phyloP scores from a whole-genome alignment of 2,888 invertebrate species.

The Trissoscelio sp. region DNA sequence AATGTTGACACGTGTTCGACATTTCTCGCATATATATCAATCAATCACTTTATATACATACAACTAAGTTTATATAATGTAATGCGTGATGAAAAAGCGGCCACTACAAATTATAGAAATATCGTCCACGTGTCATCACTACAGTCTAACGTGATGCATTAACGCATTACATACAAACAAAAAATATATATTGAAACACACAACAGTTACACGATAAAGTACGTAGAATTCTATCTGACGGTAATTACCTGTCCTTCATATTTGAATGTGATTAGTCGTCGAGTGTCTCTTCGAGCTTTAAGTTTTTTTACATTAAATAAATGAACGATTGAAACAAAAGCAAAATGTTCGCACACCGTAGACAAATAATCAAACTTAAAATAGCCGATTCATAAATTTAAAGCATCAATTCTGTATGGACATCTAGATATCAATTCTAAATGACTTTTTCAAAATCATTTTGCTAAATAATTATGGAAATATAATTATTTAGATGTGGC shows the following conservation, averaged over 20 bases:
- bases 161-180: conserved; percentile 72
- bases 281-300: conserved; percentile 39
- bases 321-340: conserved; percentile 13
- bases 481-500: no score
- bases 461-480: no score
- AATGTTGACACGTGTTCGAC: conserved; percentile 28
- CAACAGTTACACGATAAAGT: conserved; percentile 70
- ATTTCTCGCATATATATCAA: not conserved
- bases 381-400: no score
- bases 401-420: no score
- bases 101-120: conserved; percentile 4
- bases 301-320: conserved; percentile 30
- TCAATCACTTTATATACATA: no score
- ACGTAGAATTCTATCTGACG: conserved; percentile 69
- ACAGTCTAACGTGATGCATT: conserved; percentile 54
- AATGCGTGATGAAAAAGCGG: not conserved
- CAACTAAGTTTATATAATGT: no score
- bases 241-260: conserved; percentile 81
- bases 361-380: no score
- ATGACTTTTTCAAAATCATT: no score
- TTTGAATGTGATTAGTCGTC: conserved; percentile 54
- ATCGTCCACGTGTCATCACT: conserved; percentile 27
- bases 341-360: conserved; percentile 16
- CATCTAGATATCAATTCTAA: no score
- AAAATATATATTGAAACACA: conserved; percentile 68